phyloP scores from a whole-genome alignment of 1,140 invertebrate genomes.

The Calephelis nemesis region DNA sequence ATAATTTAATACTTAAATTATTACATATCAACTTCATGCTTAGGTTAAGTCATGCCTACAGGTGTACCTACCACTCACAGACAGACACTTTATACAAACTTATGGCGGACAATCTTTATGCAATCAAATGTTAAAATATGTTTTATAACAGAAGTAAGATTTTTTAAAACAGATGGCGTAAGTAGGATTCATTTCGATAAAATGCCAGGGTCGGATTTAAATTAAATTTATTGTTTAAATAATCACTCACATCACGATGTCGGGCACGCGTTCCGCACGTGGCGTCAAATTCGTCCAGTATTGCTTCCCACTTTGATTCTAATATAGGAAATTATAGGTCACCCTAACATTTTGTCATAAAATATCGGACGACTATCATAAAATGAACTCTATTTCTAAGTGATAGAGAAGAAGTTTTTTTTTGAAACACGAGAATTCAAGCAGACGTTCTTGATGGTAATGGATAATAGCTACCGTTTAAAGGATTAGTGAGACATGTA shows the following conservation, averaged over 20 bases:
- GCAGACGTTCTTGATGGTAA: background rate
- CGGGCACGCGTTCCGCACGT: slow-evolving; percentile 40
- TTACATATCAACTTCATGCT: too few relatives aligned
- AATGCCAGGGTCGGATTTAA: slow-evolving; percentile 49
- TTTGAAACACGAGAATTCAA: background rate
- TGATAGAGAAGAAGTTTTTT: background rate
- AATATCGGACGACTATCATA: background rate
- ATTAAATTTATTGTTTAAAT: slow-evolving; percentile 68
- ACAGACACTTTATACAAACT: too few relatives aligned
- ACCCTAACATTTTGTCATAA: slow-evolving; percentile 14
- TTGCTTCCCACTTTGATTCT: slow-evolving; percentile 30
- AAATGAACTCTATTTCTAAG: background rate
- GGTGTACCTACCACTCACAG: too few relatives aligned
- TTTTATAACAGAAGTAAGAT: background rate
- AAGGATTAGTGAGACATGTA: too few relatives aligned
- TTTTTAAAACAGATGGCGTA: slow-evolving; percentile 34
- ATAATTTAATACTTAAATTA: too few relatives aligned
- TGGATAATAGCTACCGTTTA: background rate
- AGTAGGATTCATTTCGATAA: slow-evolving; percentile 37
- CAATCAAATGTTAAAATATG: background rate
- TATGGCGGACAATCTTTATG: too few relatives aligned
- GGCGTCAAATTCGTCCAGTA: slow-evolving; percentile 30
- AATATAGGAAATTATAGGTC: slow-evolving; percentile 29
- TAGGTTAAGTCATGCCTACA: too few relatives aligned
- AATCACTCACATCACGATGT: slow-evolving; percentile 45